Evolutionary conservation across 1,140 invertebrate genomes (phyloP).

Genomic region (Tetragonula clypearis): DNA sequence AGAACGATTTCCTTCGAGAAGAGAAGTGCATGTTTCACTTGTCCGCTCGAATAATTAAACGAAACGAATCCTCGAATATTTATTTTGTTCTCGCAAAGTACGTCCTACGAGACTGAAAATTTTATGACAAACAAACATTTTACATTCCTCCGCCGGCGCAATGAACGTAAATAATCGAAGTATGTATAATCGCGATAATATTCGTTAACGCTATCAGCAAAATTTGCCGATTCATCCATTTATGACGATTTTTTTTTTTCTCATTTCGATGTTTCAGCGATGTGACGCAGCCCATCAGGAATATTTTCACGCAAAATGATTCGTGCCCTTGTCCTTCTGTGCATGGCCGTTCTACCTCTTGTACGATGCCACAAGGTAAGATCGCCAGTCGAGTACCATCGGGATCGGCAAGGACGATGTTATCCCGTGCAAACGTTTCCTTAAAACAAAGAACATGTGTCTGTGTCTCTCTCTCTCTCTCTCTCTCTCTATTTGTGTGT

Average conservation of each 20-base stretch:
- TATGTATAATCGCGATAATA: neutral
- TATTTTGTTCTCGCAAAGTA: neutral
- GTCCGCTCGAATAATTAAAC: too few relatives aligned
- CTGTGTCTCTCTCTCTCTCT: too few relatives aligned
- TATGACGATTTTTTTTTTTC: neutral
- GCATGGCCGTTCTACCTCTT: constrained; percentile 79
- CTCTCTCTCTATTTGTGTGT: too few relatives aligned
- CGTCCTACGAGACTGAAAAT: neutral
- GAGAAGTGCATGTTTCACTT: neutral
- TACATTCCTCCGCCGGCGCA: too few relatives aligned
- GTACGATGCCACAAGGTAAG: constrained; percentile 81
- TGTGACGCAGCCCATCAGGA: constrained; percentile 80
- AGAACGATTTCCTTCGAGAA: neutral
- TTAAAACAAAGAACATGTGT: constrained; percentile 38
- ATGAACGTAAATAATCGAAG: neutral
- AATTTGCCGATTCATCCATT: neutral
- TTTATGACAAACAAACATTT: neutral
- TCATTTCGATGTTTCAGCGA: constrained; percentile 76
- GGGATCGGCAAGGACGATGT: constrained; percentile 48
- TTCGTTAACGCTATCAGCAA: neutral
- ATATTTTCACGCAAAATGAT: constrained; percentile 81
- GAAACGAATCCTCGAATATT: too few relatives aligned
- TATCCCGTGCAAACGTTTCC: constrained; percentile 45
- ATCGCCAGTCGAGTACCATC: constrained; percentile 40
- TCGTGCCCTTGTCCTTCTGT: constrained; percentile 80